Percentiles rank a stretch among this genome's conserved stretches.
Evolutionary conservation across 1,140 invertebrate species (phyloP).

Genomic region (Orius insidiosus): DNA sequence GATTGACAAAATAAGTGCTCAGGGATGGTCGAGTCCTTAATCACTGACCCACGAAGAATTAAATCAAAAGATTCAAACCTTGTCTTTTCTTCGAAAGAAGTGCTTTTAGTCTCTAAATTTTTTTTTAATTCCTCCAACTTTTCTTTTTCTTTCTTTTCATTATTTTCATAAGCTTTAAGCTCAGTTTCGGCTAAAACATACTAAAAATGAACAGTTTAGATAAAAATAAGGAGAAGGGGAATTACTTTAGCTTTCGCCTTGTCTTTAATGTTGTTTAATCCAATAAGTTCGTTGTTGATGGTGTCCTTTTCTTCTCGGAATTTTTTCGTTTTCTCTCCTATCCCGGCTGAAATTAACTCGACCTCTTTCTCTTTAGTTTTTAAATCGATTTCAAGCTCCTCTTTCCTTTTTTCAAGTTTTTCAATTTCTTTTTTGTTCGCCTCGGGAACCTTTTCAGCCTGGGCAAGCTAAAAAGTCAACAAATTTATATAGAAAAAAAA

Average conservation of each 20-base stretch:
- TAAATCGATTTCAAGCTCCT: slow-evolving; percentile 23
- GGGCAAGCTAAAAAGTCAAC: background rate
- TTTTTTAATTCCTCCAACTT: slow-evolving; percentile 28
- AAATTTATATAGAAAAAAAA: slow-evolving; percentile 10
- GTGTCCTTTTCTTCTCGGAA: slow-evolving; percentile 46
- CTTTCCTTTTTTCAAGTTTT: slow-evolving; percentile 39
- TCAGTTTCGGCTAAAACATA: slow-evolving; percentile 63
- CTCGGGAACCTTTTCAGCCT: slow-evolving; percentile 35
- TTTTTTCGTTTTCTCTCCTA: slow-evolving; percentile 26
- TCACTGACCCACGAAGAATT: too few relatives aligned
- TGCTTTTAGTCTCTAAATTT: slow-evolving; percentile 20
- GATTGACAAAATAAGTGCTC: too few relatives aligned
- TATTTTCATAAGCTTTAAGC: slow-evolving; percentile 61
- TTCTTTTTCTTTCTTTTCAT: slow-evolving; percentile 51
- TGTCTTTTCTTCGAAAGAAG: slow-evolving; percentile 11
- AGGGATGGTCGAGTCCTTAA: too few relatives aligned
- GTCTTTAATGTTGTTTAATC: slow-evolving; percentile 50
- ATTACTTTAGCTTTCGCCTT: slow-evolving; percentile 47
- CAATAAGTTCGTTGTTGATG: slow-evolving; percentile 45
- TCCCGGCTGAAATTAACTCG: slow-evolving; percentile 29
- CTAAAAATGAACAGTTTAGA: slow-evolving; percentile 26
- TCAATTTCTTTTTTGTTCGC: slow-evolving; percentile 52
- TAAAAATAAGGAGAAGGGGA: slow-evolving; percentile 1
- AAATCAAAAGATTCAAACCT: slow-evolving; percentile 14
- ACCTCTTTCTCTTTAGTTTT: slow-evolving; percentile 35